Evolutionary conservation across 2,797 vertebrate species (phyloP).

Genomic region (Spinibarbus caldwelli): DNA sequence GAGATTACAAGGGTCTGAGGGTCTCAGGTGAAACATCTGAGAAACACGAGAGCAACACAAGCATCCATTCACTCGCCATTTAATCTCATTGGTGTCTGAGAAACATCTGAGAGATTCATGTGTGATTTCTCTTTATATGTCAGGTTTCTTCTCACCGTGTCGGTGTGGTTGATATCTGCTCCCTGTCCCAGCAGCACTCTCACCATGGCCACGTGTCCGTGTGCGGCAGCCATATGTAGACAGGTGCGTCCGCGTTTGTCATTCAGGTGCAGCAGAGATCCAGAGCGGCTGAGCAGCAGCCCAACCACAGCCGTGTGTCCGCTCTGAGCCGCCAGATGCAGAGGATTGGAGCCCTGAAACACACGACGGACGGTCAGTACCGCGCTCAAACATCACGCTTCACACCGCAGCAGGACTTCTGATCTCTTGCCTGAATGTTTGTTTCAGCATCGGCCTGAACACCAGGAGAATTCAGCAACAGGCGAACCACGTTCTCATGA

Average conservation of each 20-base stretch:
- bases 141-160: constrained; percentile 59
- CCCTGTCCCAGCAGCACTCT: constrained; percentile 71
- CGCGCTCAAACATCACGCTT: fast-evolving
- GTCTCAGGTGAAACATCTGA: neutral
- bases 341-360: constrained; percentile 66
- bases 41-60: neutral
- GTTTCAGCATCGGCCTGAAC: constrained; percentile 68
- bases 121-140: too few relatives aligned
- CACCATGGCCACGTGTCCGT: constrained; percentile 67
- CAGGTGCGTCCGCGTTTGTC: constrained; percentile 67
- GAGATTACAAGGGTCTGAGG: neutral
- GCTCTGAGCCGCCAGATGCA: constrained; percentile 70
- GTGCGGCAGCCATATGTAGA: constrained; percentile 70
- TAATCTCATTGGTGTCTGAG: too few relatives aligned
- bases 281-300: constrained; percentile 70
- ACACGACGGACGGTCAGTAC: neutral
- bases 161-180: constrained; percentile 68
- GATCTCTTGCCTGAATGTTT: constrained; percentile 62
- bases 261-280: constrained; percentile 65
- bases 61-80: too few relatives aligned
- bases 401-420: neutral
- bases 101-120: too few relatives aligned
- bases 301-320: constrained; percentile 70
- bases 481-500: constrained; percentile 69
- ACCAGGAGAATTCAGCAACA: constrained; percentile 70